Conservation (phyloP, 2,113 vertebrate species). For the Propithecus coquereli region DNA sequence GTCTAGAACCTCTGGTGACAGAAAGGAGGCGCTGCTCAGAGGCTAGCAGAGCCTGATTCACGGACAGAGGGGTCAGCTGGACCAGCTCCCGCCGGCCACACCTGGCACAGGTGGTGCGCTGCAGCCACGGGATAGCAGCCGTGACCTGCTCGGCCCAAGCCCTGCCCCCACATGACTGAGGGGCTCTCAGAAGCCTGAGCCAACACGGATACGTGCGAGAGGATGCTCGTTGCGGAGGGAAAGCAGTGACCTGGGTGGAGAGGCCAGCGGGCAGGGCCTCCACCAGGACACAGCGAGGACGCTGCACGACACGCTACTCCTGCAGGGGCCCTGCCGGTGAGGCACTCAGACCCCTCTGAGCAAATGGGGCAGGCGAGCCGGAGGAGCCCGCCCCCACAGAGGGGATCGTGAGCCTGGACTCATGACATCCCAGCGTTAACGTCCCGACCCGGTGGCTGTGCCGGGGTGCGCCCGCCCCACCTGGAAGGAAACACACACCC, state of each 20-base stretch:
- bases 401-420: too few species aligned
- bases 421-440: accelerated
- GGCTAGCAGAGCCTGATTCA: not conserved
- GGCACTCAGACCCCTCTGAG: not conserved
- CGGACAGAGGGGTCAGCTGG: not conserved
- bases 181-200: too few species aligned
- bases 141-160: too few species aligned
- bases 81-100: not conserved
- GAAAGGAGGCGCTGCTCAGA: not conserved
- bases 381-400: too few species aligned
- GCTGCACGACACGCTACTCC: accelerated
- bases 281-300: not conserved
- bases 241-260: too few species aligned
- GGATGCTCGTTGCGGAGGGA: not conserved
- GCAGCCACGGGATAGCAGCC: not conserved
- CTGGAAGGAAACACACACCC: not conserved
- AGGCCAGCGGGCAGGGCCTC: not conserved
- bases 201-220: not conserved
- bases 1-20: not conserved
- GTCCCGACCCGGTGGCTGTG: accelerated
- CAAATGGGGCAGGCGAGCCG: accelerated
- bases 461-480: not conserved
- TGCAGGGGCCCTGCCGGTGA: too few species aligned
- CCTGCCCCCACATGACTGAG: too few species aligned
- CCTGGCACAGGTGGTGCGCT: not conserved